Conservation (phyloP, 2,797 vertebrate genomes). For the Borostomias antarcticus region DNA sequence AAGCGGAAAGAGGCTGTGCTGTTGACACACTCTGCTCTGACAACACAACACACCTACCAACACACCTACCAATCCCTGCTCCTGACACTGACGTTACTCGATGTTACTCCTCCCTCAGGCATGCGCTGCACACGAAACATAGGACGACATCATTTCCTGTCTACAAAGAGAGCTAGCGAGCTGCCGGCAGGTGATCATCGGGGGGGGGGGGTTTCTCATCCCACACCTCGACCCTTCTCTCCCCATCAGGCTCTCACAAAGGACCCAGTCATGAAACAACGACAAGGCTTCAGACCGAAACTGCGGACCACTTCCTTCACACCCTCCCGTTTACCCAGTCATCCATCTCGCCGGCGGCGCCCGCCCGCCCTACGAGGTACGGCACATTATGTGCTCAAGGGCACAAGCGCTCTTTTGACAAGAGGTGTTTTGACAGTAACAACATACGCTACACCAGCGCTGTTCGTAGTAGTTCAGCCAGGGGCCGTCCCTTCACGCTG, state of each 20-base stretch:
- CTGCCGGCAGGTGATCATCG: not conserved
- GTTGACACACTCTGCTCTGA: constrained; percentile 15
- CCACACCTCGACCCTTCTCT: not conserved
- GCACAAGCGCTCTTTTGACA: constrained; percentile 72
- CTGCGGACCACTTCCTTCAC: constrained; percentile 35
- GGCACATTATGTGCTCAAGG: constrained; percentile 48
- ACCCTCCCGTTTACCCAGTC: constrained; percentile 41
- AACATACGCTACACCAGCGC: constrained; percentile 56
- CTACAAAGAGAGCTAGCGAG: not conserved
- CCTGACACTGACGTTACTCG: not conserved
- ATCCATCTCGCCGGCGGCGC: constrained; percentile 44
- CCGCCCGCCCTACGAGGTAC: constrained; percentile 14
- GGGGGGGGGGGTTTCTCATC: not conserved
- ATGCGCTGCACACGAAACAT: not conserved
- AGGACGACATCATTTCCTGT: not conserved
- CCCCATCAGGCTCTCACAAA: constrained; percentile 5
- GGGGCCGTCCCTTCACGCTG: constrained; percentile 30
- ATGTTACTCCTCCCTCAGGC: not conserved
- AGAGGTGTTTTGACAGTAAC: constrained; percentile 68
- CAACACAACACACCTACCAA: not conserved
- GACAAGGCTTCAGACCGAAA: constrained; percentile 30
- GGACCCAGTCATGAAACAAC: constrained; percentile 23
- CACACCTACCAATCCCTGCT: not conserved
- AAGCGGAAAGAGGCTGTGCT: constrained; percentile 24
- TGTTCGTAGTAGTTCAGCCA: constrained; percentile 35